Base-by-base conservation (phyloP, 2,113 vertebrate species). In the Carassius carassius region DNA sequence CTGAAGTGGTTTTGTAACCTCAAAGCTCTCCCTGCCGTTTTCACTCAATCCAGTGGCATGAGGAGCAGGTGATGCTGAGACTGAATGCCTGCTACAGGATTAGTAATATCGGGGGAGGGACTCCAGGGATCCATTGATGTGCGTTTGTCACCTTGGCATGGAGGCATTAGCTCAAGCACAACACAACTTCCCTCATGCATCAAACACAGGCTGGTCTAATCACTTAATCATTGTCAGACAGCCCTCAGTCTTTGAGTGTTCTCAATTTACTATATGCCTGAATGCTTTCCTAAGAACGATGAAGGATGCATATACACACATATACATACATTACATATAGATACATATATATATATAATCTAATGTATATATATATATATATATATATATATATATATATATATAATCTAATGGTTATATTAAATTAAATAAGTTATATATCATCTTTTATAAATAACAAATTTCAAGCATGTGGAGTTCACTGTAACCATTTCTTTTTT, bases 71-170 rank as follows among this genome's bases (percentile, higher is more conserved):
- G 67, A 74, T 60, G 51, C 29, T 8, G 67, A 79, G 58, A 67
- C 86, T 75, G 77, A 87, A 72, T 80, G 86, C 69, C 65, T 51
- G 47, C 80, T 78, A 56, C 21, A 78, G 29, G 65, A 75, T 89
- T 83, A 80, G 37, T 73, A 35, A 23, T 62, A 85, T 54, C 21
- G 49, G 29, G 17, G 62, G 58, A 73, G 69, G 44, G 74, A 73
- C 83, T 86, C 80, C 58, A 79, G 65, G 69, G 63, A 81, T 70
- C 29, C 82, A 82, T 77, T 85, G 37, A 79, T 75, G 79, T 78
- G 56, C 60, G 56, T 87, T 89, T 81, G 76, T 78, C 84, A 87
- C 84, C 81, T 80, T 65, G 76, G 83, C 80, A 72, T 63, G 54
- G 37, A 86, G 60, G 54, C 78, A 47, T 16, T 76, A 67, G 32